Evolutionary conservation across 2,113 vertebrate genomes (phyloP).

Genomic region (Python bivittatus): DNA sequence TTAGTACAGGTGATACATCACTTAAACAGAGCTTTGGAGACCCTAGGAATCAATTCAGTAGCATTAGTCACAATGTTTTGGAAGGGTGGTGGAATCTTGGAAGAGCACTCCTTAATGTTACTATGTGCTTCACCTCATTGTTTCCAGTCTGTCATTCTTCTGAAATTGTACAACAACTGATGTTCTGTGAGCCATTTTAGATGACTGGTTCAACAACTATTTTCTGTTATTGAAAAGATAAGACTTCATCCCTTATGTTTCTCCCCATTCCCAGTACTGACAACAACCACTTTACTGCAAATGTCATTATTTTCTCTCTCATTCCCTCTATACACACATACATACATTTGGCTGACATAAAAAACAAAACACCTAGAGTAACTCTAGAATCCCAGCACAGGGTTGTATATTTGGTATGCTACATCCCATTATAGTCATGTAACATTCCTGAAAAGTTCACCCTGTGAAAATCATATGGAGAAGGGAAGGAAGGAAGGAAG

Average conservation of each 20-base stretch:
- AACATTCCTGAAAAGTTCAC: neutral
- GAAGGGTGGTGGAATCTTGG: neutral
- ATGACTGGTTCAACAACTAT: neutral
- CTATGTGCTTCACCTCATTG: neutral
- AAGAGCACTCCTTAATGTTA: neutral
- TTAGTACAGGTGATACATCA: neutral
- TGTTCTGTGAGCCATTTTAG: neutral
- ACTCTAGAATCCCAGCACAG: neutral
- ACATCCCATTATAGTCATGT: neutral
- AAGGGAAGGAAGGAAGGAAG: neutral
- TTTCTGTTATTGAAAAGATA: neutral
- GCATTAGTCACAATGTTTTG: neutral
- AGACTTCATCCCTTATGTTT: neutral
- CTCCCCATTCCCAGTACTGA: neutral
- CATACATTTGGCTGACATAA: neutral
- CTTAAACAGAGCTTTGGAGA: neutral
- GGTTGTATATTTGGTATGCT: neutral
- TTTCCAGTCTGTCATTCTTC: neutral
- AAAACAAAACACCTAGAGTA: neutral
- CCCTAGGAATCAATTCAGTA: neutral
- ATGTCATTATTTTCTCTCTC: neutral
- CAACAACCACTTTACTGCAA: neutral
- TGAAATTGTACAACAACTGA: neutral
- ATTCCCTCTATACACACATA: neutral
- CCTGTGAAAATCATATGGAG: neutral